Evolutionary conservation across 2,888 invertebrate genomes (phyloP), one percentile per base, ranked within the genome.

Genomic region (Trissoscelio sp.): DNA sequence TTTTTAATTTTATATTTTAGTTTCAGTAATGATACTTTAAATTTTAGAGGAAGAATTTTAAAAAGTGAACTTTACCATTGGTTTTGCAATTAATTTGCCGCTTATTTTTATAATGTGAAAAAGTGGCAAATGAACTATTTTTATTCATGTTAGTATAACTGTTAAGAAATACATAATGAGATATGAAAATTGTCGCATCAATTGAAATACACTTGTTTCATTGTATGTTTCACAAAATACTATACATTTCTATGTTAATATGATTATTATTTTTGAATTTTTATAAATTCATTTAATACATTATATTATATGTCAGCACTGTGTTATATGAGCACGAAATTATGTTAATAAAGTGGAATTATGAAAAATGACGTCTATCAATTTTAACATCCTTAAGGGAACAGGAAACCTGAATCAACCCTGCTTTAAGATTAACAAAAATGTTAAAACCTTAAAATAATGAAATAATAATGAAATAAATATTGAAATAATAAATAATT

Each of bases 301-400:
- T 64, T 37, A 20, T 48, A 62, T 60, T 31, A 20, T 51, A 60
- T 44, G 37, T 64, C 51, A 51, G 22, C 48, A 51, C 51, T n/a
- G n/a, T 64, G 64, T 64, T 64, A 64, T 37, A 37, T 14, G 64
- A 51, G 18, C 46, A 64, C 34, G 48, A 64, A 64, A 64, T 64
- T 37, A 64, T 64, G 64, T 64, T 64, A 51, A 64, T 64, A 64
- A 64, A 64, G 6, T 48, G 37, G 51, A 64, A 34, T 64, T 37
- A 62, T 20, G 31, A 28, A 48, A 34, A 62, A 44, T 14, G n/a
- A n/a, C n/a, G n/a, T n/a, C n/a, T n/a, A n/a, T n/a, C n/a, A n/a
- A n/a, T n/a, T n/a, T n/a, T n/a, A n/a, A n/a, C n/a, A n/a, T n/a
- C n/a, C n/a, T n/a, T n/a, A n/a, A n/a, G n/a, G n/a, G n/a, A n/a